Conservation (phyloP, 2,797 vertebrate genomes). For the Melanotaenia pygmaea region DNA sequence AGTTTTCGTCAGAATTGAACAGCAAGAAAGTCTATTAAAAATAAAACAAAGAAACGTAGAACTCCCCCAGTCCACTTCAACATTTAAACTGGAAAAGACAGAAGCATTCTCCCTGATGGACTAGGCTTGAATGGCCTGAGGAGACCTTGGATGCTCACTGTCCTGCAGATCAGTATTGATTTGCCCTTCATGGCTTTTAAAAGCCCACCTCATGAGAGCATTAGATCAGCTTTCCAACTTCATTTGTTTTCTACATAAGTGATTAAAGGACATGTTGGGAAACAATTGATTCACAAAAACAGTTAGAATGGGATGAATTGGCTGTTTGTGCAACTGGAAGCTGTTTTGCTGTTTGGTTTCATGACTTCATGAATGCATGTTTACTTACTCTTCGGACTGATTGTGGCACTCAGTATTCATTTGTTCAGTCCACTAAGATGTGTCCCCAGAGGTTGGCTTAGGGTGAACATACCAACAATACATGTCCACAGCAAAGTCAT, state of each 20-base stretch:
- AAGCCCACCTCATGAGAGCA: slow-evolving; percentile 24
- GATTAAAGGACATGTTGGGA: slow-evolving; percentile 34
- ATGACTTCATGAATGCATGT: slow-evolving; percentile 43
- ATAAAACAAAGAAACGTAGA: background rate
- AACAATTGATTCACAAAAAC: slow-evolving; percentile 37
- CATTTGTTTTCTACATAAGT: slow-evolving; percentile 36
- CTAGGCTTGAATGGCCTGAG: slow-evolving; percentile 11
- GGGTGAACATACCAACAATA: slow-evolving; percentile 4
- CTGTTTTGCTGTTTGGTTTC: slow-evolving; percentile 21
- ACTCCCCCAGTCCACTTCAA: background rate
- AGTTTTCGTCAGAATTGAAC: background rate
- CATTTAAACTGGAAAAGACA: slow-evolving; percentile 28
- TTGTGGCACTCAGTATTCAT: slow-evolving; percentile 44
- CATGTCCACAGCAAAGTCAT: background rate
- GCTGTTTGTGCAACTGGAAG: slow-evolving; percentile 27
- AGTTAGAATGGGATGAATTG: slow-evolving; percentile 9
- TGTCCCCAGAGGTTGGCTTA: slow-evolving; percentile 28
- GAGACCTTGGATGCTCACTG: slow-evolving; percentile 31
- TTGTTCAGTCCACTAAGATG: slow-evolving; percentile 40
- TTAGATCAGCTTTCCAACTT: slow-evolving; percentile 60
- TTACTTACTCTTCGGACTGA: slow-evolving; percentile 44
- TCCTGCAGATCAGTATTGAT: slow-evolving; percentile 63
- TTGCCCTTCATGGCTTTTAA: slow-evolving; percentile 53
- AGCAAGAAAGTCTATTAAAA: background rate
- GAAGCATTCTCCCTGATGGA: slow-evolving; percentile 44